Evolutionary conservation across 2,113 vertebrate species (phyloP), one percentile per base, ranked within the genome.

Genomic region (Hippoglossus stenolepis): DNA sequence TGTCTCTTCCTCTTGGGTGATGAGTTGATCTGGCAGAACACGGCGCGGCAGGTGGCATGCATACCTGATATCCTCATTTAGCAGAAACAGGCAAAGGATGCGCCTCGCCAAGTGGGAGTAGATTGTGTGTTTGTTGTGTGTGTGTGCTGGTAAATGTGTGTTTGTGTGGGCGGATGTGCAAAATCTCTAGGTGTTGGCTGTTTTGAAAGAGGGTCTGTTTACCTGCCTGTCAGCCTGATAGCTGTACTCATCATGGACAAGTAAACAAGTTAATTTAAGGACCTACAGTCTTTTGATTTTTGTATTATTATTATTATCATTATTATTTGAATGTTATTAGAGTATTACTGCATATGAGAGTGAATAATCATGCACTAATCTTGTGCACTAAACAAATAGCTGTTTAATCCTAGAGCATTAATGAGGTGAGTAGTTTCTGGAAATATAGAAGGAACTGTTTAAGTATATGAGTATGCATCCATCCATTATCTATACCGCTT

Each of bases 51-150:
- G 81, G 91, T 87, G 87, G 87, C 83, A 80, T 20, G 65, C 84
- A 90, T 88, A 78, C 40, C 75, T 79, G 62, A 83, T 67, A 80
- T 80, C 66, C 75, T 87, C 77, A 85, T 92, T 90, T 87, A 84
- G 85, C 81, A 88, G 62, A 82, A 63, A 77, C 65, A 77, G 45
- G 65, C 79, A 51, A 71, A 75, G 43, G 76, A 69, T 57, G 64
- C 40, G 57, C 23, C 59, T 65, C 72, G 65, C 57, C 3, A 20
- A 53, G 67, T 71, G 59, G 28, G 43, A 72, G 78, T n/a, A 2
- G 53, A 59, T 58, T 28, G 45, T 21, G 68, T 2, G 24, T 17
- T 20, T 76, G 31, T 17, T 10, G 54, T 38, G 38, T 71, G 14
- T 59, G 26, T 51, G 38, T 67, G 31, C 11, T n/a, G 9, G 20